Evolutionary conservation across 2,888 invertebrate species (phyloP), one percentile per base, ranked within the genome.

Genomic region (Himalopsyche anomala): DNA sequence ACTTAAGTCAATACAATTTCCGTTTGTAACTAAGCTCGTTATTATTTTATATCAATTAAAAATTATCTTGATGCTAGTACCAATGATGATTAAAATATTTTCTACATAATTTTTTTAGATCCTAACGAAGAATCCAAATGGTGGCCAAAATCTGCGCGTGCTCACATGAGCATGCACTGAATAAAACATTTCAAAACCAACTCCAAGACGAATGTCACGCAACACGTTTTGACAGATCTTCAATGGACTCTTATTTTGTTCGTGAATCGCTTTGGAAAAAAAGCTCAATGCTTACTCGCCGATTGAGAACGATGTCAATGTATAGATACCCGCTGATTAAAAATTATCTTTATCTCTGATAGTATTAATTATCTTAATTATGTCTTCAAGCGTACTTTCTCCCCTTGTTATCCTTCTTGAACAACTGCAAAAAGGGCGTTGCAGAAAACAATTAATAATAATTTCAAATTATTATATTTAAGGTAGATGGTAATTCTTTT

Each of bases 221-320:
- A 74, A 74, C 74, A 74, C 74, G 74, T 74, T 74, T 74, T 74
- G 74, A 74, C 74, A 15, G 74, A 36, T 74, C 74, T 38, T 74
- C 74, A 74, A 74, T 74, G 74, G 74, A 38, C 12, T 74, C 36
- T 74, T 74, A 74, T 74, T 74, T 74, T 36, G 28, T 36, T 15
- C 19, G 36, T 9, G 15, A 19, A 74, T 36, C 74, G 74, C 74
- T 36, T 38, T 36, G 38, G 38, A 74, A 74, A 74, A 45, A 74
- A 74, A 28, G 36, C 15, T 28, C 74, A 74, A 36, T 74, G 74
- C 74, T 15, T 36, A 38, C 74, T 36, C 5, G 12, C 36, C 74
- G 74, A 74, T 74, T 36, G 74, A 74, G 11, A 74, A 36, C 74
- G 74, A 74, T 38, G 28, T 36, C 74, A 36, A 36, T 74, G 4